Conservation (phyloP, 2,888 invertebrate species). For the Azorinus chamasolen region DNA sequence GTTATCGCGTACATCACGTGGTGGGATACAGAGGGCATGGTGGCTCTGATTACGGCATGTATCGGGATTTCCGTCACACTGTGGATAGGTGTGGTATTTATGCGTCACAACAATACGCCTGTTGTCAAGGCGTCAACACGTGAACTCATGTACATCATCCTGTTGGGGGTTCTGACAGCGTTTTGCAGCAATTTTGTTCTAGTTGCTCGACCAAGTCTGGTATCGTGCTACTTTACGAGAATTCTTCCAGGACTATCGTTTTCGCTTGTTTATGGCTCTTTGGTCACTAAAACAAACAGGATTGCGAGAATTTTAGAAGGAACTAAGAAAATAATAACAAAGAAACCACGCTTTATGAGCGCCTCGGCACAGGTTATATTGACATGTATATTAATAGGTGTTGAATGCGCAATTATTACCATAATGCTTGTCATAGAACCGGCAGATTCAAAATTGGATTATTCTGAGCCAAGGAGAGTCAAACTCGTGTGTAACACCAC, state of each 20-base stretch:
- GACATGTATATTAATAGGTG: conserved; percentile 94
- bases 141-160: conserved; percentile 92
- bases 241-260: conserved; percentile 98
- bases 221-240: conserved; percentile 95
- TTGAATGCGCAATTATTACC: conserved; percentile 93
- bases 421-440: conserved; percentile 89
- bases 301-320: conserved; percentile 98
- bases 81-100: conserved; percentile 93
- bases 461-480: conserved; percentile 87
- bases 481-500: conserved; percentile 90
- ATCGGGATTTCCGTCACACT: conserved; percentile 93
- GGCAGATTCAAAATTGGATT: conserved; percentile 88
- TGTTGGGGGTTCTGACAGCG: conserved; percentile 87
- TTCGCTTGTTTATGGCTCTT: conserved; percentile 98
- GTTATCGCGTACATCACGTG: conserved; percentile 90
- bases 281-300: conserved; percentile 98
- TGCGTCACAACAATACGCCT: conserved; percentile 96
- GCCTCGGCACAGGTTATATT: conserved; percentile 89
- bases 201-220: conserved; percentile 92
- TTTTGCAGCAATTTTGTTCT: conserved; percentile 93
- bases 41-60: conserved; percentile 91
- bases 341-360: conserved; percentile 95
- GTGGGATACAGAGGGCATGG: conserved; percentile 89
- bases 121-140: conserved; percentile 97
- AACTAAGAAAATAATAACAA: conserved; percentile 96